Evolutionary conservation across 1,140 invertebrate genomes (phyloP).

Genomic region (Diorhabda carinulata): DNA sequence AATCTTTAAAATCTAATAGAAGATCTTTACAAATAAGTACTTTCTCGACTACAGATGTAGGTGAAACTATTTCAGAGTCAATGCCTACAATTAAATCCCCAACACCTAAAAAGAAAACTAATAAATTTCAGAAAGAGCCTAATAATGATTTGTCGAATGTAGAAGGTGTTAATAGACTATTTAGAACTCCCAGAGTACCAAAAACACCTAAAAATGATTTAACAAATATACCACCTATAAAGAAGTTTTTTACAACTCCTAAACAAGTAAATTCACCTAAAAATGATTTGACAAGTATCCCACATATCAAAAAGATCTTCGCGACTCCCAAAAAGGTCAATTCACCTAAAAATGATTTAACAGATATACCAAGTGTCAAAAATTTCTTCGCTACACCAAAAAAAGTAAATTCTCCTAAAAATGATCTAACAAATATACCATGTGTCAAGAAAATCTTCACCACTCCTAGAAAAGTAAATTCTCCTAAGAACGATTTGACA

Average conservation of each 20-base stretch:
- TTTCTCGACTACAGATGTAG: too few relatives aligned
- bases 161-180: slow-evolving; percentile 36
- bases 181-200: slow-evolving; percentile 33
- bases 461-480: slow-evolving; percentile 41
- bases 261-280: slow-evolving; percentile 36
- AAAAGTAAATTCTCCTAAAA: slow-evolving; percentile 43
- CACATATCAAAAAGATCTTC: slow-evolving; percentile 12
- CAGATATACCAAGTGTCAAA: slow-evolving; percentile 42
- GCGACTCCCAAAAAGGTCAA: slow-evolving; percentile 20
- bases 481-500: slow-evolving; percentile 40
- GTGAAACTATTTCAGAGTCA: too few relatives aligned
- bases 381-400: slow-evolving; percentile 36
- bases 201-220: slow-evolving; percentile 49
- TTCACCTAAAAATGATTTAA: slow-evolving; percentile 45
- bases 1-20: too few relatives aligned
- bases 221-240: slow-evolving; percentile 45
- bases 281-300: slow-evolving; percentile 43
- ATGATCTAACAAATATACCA: slow-evolving; percentile 47
- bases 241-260: slow-evolving; percentile 42
- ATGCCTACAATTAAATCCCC: too few relatives aligned
- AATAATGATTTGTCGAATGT: slow-evolving; percentile 46
- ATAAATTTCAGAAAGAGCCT: slow-evolving; percentile 33
- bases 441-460: slow-evolving; percentile 44
- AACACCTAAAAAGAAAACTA: slow-evolving; percentile 25
- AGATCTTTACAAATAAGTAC: background rate